Percentiles rank a stretch among this genome's conserved stretches.
phyloP scores from a whole-genome alignment of 92 coral and sea anemone genomes.

The Palythoa grandiflora region DNA sequence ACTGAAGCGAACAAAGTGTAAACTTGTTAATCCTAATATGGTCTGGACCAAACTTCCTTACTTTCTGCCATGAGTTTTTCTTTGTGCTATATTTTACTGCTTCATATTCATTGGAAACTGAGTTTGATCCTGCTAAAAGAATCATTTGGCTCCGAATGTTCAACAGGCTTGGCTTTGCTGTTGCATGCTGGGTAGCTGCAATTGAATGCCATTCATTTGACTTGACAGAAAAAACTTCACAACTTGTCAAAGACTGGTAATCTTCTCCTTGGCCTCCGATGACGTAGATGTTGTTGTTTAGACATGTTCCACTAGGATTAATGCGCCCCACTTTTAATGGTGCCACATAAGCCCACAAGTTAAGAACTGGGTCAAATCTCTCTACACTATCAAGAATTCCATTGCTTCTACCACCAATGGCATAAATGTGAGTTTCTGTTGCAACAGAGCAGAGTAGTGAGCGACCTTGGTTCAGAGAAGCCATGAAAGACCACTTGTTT shows the following conservation, averaged over 20 bases:
- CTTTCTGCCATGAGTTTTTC: slow-evolving; percentile 41
- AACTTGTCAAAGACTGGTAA: slow-evolving; percentile 39
- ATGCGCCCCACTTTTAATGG: slow-evolving; percentile 26
- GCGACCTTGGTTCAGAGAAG: slow-evolving; percentile 34
- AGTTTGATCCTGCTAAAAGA: slow-evolving; percentile 28
- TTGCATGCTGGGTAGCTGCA: neutral
- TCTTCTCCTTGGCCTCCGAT: slow-evolving; percentile 47
- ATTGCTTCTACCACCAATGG: slow-evolving; percentile 49
- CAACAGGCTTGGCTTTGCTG: slow-evolving; percentile 9
- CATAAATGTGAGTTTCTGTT: slow-evolving; percentile 41
- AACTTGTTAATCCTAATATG: slow-evolving; percentile 10
- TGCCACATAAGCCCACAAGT: slow-evolving; percentile 38
- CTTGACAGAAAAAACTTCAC: slow-evolving; percentile 22
- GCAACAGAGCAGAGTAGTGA: slow-evolving; percentile 44
- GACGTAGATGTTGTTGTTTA: slow-evolving; percentile 38
- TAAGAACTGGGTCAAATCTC: slow-evolving; percentile 22
- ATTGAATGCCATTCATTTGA: slow-evolving; percentile 37
- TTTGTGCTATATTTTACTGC: slow-evolving; percentile 34
- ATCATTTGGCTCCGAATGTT: slow-evolving; percentile 27
- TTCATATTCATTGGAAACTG: slow-evolving; percentile 18
- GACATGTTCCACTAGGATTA: slow-evolving; percentile 30
- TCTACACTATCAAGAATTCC: slow-evolving; percentile 43
- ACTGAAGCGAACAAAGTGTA: slow-evolving; percentile 25
- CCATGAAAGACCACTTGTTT: slow-evolving; percentile 48
- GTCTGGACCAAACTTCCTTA: slow-evolving; percentile 49